Evolutionary conservation across 2,113 vertebrate genomes (phyloP).

Genomic region (Psittacula cyanocephala): DNA sequence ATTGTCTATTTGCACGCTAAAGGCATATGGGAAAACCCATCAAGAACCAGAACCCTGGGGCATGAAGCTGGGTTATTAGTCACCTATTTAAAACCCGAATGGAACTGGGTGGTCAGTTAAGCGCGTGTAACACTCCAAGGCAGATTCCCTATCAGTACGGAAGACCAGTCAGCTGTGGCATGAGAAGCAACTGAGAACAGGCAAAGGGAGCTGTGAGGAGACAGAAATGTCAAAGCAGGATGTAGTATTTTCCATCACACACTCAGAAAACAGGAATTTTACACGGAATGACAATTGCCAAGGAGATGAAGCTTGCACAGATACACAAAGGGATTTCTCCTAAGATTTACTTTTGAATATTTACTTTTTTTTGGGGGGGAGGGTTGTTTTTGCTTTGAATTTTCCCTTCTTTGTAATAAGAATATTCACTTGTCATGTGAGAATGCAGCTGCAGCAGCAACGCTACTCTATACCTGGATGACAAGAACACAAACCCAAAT

Average conservation of each 20-base stretch:
- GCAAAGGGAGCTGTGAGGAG: background rate
- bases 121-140: background rate
- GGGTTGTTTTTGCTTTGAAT: background rate
- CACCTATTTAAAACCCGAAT: slow-evolving; percentile 28
- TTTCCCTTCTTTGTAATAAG: background rate
- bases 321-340: background rate
- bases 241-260: background rate
- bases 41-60: background rate
- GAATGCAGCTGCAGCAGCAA: background rate
- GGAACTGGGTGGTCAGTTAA: slow-evolving; percentile 10
- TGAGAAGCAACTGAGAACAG: background rate
- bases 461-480: background rate
- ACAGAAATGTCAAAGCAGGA: slow-evolving; percentile 1
- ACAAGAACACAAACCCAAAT: background rate
- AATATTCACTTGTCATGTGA: background rate
- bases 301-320: background rate
- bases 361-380: background rate
- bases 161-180: background rate
- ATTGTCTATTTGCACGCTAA: slow-evolving; percentile 38
- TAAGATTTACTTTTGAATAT: background rate
- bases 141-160: background rate
- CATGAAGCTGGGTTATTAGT: slow-evolving; percentile 2
- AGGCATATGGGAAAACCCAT: slow-evolving; percentile 11
- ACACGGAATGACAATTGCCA: background rate
- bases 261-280: background rate